These are phyloP conservation scores for Euproctis similis DNA, from an alignment of 2,888 invertebrate genomes.

Conservation along the genomic window DNA sequence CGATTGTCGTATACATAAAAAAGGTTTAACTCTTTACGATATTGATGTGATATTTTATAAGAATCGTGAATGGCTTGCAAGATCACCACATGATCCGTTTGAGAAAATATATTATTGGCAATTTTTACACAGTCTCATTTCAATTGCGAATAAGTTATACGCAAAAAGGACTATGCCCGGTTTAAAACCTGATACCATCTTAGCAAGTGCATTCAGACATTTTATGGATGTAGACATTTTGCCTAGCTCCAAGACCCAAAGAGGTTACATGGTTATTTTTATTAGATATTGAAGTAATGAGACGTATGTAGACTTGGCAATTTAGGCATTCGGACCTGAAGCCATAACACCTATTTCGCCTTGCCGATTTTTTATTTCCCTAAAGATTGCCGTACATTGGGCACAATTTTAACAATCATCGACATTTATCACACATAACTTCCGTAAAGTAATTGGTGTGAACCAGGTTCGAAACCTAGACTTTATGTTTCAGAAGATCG, in stretches of 20 bases:
- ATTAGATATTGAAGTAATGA: no score
- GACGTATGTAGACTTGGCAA: neutral
- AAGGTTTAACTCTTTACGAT: slow-evolving; percentile 65
- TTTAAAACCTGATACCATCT: slow-evolving; percentile 57
- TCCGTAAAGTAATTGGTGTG: no score
- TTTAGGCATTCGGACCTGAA: no score
- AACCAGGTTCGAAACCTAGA: no score
- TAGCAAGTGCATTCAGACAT: slow-evolving; percentile 66
- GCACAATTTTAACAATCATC: no score
- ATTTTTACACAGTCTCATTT: slow-evolving; percentile 73
- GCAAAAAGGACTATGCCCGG: slow-evolving; percentile 45
- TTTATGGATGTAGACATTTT: slow-evolving; percentile 70
- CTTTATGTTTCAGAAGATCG: no score
- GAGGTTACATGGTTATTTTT: slow-evolving; percentile 41
- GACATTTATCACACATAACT: no score
- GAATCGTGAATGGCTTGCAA: slow-evolving; percentile 63
- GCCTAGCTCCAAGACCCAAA: slow-evolving; percentile 47
- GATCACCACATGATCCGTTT: slow-evolving; percentile 70
- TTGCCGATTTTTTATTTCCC: no score
- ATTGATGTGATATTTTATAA: slow-evolving; percentile 65
- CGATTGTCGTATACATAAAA: slow-evolving; percentile 70
- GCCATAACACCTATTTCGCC: no score
- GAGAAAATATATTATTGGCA: slow-evolving; percentile 79
- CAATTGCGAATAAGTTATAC: slow-evolving; percentile 65
- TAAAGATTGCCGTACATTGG: no score